Percentiles rank a stretch among this genome's conserved stretches.
Evolutionary conservation across 2,113 vertebrate genomes (phyloP).

Genomic region (Gobiocypris rarus): DNA sequence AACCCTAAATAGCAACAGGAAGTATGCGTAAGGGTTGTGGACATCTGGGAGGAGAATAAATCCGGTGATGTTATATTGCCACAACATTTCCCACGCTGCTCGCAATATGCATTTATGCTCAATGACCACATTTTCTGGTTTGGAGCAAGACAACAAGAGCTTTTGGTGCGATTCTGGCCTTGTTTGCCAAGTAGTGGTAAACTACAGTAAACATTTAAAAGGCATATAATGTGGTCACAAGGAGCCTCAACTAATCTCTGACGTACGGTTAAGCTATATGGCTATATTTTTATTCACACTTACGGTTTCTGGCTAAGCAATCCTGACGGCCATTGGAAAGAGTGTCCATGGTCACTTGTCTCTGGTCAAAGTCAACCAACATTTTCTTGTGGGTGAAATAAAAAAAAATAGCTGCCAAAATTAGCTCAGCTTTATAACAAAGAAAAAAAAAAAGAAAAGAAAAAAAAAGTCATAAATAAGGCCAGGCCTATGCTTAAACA

Average conservation of each 20-base stretch:
- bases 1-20: slow-evolving; percentile 2
- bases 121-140: slow-evolving; percentile 63
- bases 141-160: slow-evolving; percentile 40
- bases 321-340: slow-evolving; percentile 65
- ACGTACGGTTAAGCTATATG: slow-evolving; percentile 71
- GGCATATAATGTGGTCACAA: slow-evolving; percentile 70
- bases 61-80: slow-evolving; percentile 52
- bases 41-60: slow-evolving; percentile 22
- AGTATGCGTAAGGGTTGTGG: not conserved
- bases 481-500: slow-evolving; percentile 16
- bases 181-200: slow-evolving; percentile 70
- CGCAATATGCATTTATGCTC: slow-evolving; percentile 62
- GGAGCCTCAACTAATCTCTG: slow-evolving; percentile 75
- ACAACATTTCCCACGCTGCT: slow-evolving; percentile 69
- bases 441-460: too few relatives aligned
- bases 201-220: slow-evolving; percentile 79
- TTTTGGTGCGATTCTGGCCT: slow-evolving; percentile 56
- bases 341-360: slow-evolving; percentile 76
- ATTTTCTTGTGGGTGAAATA: slow-evolving; percentile 72
- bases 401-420: slow-evolving; percentile 67
- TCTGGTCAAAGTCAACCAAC: slow-evolving; percentile 71
- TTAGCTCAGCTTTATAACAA: not conserved
- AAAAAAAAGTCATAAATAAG: slow-evolving; percentile 32
- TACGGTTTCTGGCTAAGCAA: slow-evolving; percentile 75
- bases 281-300: slow-evolving; percentile 78